Base-by-base conservation (phyloP, 2,888 invertebrate genomes). In the Anthophora plumipes region DNA sequence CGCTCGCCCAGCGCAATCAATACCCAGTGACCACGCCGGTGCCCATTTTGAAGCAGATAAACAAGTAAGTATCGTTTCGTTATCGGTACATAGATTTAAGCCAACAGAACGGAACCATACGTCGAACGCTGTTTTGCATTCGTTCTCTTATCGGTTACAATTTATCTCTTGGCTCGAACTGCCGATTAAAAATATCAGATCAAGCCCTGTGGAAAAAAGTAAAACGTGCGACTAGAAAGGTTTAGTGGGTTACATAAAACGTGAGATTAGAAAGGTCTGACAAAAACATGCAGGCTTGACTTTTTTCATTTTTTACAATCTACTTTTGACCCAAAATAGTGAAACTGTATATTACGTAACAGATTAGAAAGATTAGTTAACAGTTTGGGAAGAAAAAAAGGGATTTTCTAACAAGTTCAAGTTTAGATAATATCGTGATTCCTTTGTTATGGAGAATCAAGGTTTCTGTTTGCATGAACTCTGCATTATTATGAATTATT, bases 31-130 rank as follows among this genome's bases (percentile, higher is more conserved):
- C 95, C 72, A 95, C 96, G 6, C 95, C 97, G 0, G 96, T 97
- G 82, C 94, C 97, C 69, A 98, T 97, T 92, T 95, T 98, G 81
- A 97, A 98, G 92, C 98, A 98, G 94, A 97, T 98, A 88, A 97
- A 98, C 94, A 96, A 92, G 93, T 91, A 79, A 91, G 91, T 81
- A 46, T n/a, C 25, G 55, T 25, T 77, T 72, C 25, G 12, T 0
- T 25, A 31, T 79, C 75, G 43, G 20, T 12, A 55, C 39, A 57
- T 14, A 20, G 41, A 59, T 41, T 48, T 68, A 12, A 37, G 11
- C 12, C 2, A 25, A 20, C 46, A 9, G 3, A 41, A 46, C 17
- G 43, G 0, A 17, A 54, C 54, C 39, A 22, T 22, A 20, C 20
- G 1, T 17, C 14, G 7, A 8, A 14, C 39, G 17, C 20, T 20